Evolutionary conservation across 2,797 vertebrate genomes (phyloP).

Genomic region (Melanotaenia pygmaea): DNA sequence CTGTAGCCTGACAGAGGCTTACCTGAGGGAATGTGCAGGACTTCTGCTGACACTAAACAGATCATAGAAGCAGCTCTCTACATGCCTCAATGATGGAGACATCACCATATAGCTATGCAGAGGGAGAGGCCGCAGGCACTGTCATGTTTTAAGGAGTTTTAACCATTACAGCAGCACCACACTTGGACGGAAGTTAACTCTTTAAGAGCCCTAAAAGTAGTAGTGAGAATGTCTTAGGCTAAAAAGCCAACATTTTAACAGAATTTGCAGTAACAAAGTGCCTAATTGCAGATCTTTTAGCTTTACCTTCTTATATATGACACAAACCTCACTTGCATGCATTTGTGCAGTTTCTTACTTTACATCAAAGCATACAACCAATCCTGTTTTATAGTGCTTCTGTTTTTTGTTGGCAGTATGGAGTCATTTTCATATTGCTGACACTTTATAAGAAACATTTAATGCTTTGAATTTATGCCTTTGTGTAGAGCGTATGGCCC

Average conservation of each 20-base stretch:
- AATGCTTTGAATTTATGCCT: neutral
- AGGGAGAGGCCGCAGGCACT: conserved; percentile 64
- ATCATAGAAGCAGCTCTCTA: conserved; percentile 69
- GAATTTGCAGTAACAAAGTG: neutral
- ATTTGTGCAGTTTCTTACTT: neutral
- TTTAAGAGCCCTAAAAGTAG: neutral
- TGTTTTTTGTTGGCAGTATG: neutral
- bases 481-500: neutral
- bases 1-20: conserved; percentile 74
- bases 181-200: conserved; percentile 16
- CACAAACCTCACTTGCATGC: neutral
- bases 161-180: conserved; percentile 45
- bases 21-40: conserved; percentile 76
- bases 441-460: neutral
- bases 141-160: conserved; percentile 65
- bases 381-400: neutral
- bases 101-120: conserved; percentile 76
- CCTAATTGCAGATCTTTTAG: neutral
- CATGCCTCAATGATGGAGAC: conserved; percentile 69
- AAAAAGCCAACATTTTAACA: neutral
- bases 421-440: neutral
- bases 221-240: neutral
- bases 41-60: conserved; percentile 64
- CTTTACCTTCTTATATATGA: neutral
- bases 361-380: neutral